These are phyloP conservation scores for Chaetophractus vellerosus DNA, from an alignment of 2,797 vertebrate genomes.

Conservation along the genomic window DNA sequence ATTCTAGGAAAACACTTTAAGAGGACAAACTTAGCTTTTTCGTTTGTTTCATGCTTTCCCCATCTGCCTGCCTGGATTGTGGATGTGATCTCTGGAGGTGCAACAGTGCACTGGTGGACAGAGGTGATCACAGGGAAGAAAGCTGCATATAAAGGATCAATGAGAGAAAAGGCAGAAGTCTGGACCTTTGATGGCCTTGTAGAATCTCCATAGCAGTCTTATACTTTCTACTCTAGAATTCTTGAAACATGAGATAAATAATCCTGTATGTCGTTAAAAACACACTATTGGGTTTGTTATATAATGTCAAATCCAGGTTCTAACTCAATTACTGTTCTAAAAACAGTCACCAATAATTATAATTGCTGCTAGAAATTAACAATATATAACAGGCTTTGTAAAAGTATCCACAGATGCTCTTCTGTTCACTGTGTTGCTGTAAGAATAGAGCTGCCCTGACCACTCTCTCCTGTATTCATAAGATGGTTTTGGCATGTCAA, in stretches of 20 bases:
- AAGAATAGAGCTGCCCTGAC: conserved; percentile 6
- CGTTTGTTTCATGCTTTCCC: not conserved
- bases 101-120: not conserved
- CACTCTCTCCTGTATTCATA: not conserved
- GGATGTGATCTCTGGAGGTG: not conserved
- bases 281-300: not conserved
- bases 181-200: not conserved
- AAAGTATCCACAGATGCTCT: not conserved
- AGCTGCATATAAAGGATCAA: not conserved
- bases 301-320: conserved; percentile 54
- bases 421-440: not conserved
- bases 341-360: conserved; percentile 26
- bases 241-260: conserved; percentile 42
- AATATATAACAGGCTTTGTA: not conserved
- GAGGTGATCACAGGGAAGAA: conserved; percentile 7
- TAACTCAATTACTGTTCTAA: conserved; percentile 47
- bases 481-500: not conserved
- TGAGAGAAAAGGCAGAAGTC: not conserved
- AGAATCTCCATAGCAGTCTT: not conserved
- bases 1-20: conserved; percentile 1
- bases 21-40: not conserved
- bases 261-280: conserved; percentile 43
- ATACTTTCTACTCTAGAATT: not conserved
- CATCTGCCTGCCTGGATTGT: not conserved
- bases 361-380: conserved; percentile 23